Evolutionary conservation across 1,140 invertebrate genomes (phyloP), one percentile per base, ranked within the genome.

Genomic region (Brachionus calyciflorus): DNA sequence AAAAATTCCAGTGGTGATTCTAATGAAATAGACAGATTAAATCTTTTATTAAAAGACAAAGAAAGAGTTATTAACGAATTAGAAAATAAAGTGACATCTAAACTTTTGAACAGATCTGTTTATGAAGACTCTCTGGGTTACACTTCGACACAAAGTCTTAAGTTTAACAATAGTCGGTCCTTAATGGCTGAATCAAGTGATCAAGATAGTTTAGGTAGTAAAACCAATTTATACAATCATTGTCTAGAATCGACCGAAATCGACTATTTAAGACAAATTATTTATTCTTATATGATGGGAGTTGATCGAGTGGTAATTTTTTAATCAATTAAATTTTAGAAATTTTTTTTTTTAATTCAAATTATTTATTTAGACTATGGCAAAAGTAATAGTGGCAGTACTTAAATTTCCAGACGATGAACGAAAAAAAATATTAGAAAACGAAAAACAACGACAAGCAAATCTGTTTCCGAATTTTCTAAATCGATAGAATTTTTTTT

Each of bases 231-330:
- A 7, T 65, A 44, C 21, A 65, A 65, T 65, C 60, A 65, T 65
- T 65, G 60, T 28, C 44, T 73, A 55, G 69, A 73, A 33, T 49
- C 69, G 19, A 73, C 69, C 33, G 69, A 73, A 55, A 73, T 73
- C 21, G 69, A 73, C 51, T 73, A 73, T 21, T 41, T 73, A 17
- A 49, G 51, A 51, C 69, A 73, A 55, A 73, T 73, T 51, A 14
- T 73, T 55, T 73, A 73, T 55, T 49, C 69, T 1, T 73, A 73
- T 9, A 73, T 73, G 69, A 73, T 73, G 69, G 69, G 69, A 4
- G 48, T 73, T n/a, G 69, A 73, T 17, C 46, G 14, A 37, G n/a
- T 51, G 19, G 69, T 73, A 73, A 51, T 3, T 51, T 12, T 19
- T 12, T n/a, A 9, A 14, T n/a, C n/a, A n/a, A n/a, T n/a, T n/a